Base-by-base conservation (phyloP, 2,797 vertebrate genomes). In the Gadopsis bispinosus region DNA sequence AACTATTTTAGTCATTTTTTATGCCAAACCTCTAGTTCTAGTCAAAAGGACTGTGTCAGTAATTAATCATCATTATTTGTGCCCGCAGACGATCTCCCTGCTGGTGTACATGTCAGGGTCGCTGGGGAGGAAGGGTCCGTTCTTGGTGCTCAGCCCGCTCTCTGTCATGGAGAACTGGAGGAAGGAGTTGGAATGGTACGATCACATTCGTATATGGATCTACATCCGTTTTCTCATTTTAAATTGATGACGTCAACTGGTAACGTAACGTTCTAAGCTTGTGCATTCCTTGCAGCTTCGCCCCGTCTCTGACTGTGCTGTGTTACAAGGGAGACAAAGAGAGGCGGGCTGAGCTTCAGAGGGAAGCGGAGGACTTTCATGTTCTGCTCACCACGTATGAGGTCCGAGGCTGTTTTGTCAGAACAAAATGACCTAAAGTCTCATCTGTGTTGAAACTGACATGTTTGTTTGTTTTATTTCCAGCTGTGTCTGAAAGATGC, bases 111-210 rank as follows among this genome's bases (percentile, higher is more conserved):
- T 96, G 85, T 86, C 77, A 4, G 96, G 96, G 87, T 93, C 90
- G 72, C 66, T 95, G 17, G 82, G 82, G 1, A 88, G 87, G 29
- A 94, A 94, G 47, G 96, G 95, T 55, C 96, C 92, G 0, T 98
- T 97, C 90, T 89, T 99, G 90, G 94, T 99, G 67, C 93, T 99
- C 83, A 96, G 96, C 83, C 97, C 98, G 3, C 93, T 99, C 20
- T 97, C 97, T 0, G 94, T 98, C 86, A 76, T 98, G 94, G 96
- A 95, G 74, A 97, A 97, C 93, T 99, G 97, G 97, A 96, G 95
- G 80, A 95, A 94, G 47, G 97, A 99, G 86, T 72, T 99, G 80
- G 91, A 95, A 75, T 86, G 95, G 96, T 99, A 91, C 4, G 7
- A 0, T 67, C 20, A 59, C 8, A 11, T 48, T 39, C 0, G 55